phyloP scores from a whole-genome alignment of 2,888 invertebrate genomes.

The Trichacis sp. region DNA sequence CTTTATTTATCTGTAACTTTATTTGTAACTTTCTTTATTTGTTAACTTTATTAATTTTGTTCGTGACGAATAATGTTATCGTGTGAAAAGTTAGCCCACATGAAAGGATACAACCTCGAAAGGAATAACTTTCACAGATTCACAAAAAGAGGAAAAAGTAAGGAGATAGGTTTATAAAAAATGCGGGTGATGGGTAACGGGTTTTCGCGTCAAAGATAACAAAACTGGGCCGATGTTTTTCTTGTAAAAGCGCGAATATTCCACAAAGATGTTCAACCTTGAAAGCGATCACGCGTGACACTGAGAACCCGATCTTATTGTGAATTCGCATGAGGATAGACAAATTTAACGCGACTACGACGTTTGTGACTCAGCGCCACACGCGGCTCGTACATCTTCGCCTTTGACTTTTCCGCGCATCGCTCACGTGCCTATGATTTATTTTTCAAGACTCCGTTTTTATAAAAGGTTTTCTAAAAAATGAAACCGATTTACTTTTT shows the following conservation, averaged over 20 bases:
- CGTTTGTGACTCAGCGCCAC: slow-evolving; percentile 36
- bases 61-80: too few relatives aligned
- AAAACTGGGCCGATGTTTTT: slow-evolving; percentile 34
- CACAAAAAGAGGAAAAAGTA: background rate
- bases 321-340: slow-evolving; percentile 37
- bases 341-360: slow-evolving; percentile 37
- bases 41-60: too few relatives aligned
- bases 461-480: background rate
- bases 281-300: slow-evolving; percentile 33
- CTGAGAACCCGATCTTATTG: slow-evolving; percentile 27
- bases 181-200: slow-evolving; percentile 38
- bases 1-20: too few relatives aligned
- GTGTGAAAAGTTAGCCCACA: too few relatives aligned
- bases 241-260: slow-evolving; percentile 14
- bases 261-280: slow-evolving; percentile 40
- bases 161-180: slow-evolving; percentile 11
- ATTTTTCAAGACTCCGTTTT: background rate
- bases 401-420: slow-evolving; percentile 18
- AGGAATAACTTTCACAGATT: background rate
- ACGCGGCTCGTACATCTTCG: slow-evolving; percentile 34
- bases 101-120: too few relatives aligned
- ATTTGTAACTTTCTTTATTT: too few relatives aligned
- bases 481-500: too few relatives aligned
- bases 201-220: slow-evolving; percentile 30
- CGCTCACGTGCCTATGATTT: slow-evolving; percentile 3